Conservation (phyloP, 2,888 invertebrate species). For the Eilema griseolum region DNA sequence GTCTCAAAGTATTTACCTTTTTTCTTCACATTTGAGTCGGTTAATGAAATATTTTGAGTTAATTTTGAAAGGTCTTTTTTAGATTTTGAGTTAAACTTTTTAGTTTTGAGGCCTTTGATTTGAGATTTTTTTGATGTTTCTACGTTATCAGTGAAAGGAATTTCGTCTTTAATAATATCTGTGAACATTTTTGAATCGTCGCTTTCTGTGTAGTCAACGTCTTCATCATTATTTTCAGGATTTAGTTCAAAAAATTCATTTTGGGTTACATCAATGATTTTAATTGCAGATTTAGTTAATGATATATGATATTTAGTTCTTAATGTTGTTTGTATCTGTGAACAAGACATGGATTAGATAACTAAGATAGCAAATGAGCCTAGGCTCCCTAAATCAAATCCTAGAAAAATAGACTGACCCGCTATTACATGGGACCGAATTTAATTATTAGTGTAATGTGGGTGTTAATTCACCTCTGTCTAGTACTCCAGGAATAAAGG, state of each 20-base stretch:
- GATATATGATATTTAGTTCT: constrained; percentile 17
- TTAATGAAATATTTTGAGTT: neutral
- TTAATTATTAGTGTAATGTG: too few species aligned
- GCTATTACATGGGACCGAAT: too few species aligned
- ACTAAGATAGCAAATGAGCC: neutral
- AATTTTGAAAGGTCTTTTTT: constrained; percentile 5
- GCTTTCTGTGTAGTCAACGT: neutral
- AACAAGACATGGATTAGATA: neutral
- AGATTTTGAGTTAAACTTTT: neutral
- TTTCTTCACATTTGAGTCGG: neutral
- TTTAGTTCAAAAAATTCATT: neutral
- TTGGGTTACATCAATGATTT: constrained; percentile 11
- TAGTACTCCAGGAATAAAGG: too few species aligned
- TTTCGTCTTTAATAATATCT: constrained; percentile 22
- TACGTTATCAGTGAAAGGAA: neutral
- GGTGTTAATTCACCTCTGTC: too few species aligned
- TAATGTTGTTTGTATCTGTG: constrained; percentile 32
- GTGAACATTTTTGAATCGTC: constrained; percentile 19
- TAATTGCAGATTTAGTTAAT: constrained; percentile 9
- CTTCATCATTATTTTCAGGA: neutral
- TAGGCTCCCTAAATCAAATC: too few species aligned
- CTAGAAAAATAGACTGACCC: too few species aligned
- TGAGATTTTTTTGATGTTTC: constrained; percentile 7
- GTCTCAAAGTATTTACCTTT: constrained; percentile 39
- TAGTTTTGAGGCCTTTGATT: neutral